Conservation (phyloP, 1,140 invertebrate species). For the Lordiphosa mommai region DNA sequence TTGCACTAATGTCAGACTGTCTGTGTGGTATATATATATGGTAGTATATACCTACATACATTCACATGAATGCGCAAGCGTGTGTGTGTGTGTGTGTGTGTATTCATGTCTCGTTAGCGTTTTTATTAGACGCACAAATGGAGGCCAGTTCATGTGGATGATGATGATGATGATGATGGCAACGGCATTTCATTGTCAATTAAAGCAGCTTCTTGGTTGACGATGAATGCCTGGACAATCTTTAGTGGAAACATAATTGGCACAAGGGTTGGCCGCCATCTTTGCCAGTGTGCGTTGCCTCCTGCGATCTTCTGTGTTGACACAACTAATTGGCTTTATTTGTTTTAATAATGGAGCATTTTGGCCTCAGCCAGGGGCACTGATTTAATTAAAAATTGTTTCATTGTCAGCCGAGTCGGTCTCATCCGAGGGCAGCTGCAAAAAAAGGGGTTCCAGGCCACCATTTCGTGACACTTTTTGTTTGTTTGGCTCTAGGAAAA, state of each 20-base stretch:
- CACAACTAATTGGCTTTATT: constrained; percentile 79
- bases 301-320: constrained; percentile 50
- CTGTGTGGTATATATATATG: neutral
- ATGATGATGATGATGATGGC: constrained; percentile 48
- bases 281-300: neutral
- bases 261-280: constrained; percentile 34
- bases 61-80: constrained; percentile 1
- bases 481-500: constrained; percentile 31
- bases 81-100: constrained; percentile 25
- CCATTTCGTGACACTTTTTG: constrained; percentile 21
- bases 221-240: constrained; percentile 20
- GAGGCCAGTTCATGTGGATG: constrained; percentile 36
- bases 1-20: constrained; percentile 37
- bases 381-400: constrained; percentile 76
- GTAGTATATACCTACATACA: neutral
- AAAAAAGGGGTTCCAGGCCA: constrained; percentile 55
- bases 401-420: neutral
- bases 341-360: constrained; percentile 79
- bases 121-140: constrained; percentile 67
- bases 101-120: constrained; percentile 59
- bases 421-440: constrained; percentile 5
- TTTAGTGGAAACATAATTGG: constrained; percentile 59
- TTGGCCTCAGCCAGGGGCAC: constrained; percentile 48
- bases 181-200: constrained; percentile 68
- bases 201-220: constrained; percentile 42